These are phyloP conservation scores for Sapajus apella DNA, from an alignment of 2,113 vertebrate genomes.

Conservation along the genomic window DNA sequence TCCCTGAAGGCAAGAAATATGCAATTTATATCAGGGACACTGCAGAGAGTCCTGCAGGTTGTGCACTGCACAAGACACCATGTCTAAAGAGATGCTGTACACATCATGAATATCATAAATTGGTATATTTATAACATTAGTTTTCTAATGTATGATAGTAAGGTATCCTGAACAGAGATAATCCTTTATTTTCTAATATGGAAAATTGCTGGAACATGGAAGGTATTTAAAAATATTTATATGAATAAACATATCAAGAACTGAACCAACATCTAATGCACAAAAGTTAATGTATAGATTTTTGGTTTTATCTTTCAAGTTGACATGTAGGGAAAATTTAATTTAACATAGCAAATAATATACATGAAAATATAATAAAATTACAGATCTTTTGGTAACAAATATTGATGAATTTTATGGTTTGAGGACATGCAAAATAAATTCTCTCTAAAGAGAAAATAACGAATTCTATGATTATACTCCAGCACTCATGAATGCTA, in stretches of 20 bases:
- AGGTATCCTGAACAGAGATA: not conserved
- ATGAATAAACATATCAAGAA: not conserved
- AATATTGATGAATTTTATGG: not conserved
- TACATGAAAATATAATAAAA: slow-evolving; percentile 11
- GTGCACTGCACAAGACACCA: not conserved
- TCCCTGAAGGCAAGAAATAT: not conserved
- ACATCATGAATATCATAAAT: not conserved
- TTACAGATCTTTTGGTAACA: not conserved
- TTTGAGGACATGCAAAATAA: not conserved
- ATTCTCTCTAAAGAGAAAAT: not conserved
- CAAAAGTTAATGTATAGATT: not conserved
- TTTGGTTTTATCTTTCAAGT: not conserved
- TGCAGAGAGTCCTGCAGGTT: not conserved
- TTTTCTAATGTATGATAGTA: not conserved
- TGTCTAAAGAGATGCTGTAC: not conserved
- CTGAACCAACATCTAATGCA: not conserved
- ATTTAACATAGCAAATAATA: not conserved
- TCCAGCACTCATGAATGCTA: not conserved
- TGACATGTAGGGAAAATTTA: not conserved
- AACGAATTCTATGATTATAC: not conserved
- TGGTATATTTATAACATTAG: not conserved
- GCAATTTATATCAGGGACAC: too few relatives aligned
- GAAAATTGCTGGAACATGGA: not conserved
- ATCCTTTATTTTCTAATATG: not conserved
- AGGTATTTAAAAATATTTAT: not conserved